Conservation (phyloP, 2,797 vertebrate genomes). For the Acomys russatus region DNA sequence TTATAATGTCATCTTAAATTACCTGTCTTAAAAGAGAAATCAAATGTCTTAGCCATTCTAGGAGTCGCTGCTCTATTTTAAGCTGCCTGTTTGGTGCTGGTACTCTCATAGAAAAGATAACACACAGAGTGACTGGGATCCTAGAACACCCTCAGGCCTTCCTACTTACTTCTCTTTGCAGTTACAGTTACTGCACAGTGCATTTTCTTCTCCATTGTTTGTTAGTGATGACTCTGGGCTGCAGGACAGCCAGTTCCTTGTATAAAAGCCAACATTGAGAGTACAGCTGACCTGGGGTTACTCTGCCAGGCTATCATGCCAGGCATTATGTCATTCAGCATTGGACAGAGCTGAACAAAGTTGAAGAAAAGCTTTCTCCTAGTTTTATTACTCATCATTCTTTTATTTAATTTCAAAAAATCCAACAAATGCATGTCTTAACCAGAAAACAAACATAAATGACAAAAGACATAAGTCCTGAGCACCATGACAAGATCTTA, state of each 20-base stretch:
- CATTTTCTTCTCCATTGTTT: constrained; percentile 24
- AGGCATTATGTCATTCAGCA: not conserved
- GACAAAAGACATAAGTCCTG: not conserved
- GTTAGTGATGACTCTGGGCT: constrained; percentile 26
- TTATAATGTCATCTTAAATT: not conserved
- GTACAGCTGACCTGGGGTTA: not conserved
- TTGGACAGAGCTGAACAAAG: not conserved
- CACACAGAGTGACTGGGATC: not conserved
- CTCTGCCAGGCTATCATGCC: not conserved
- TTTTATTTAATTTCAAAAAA: constrained; percentile 45
- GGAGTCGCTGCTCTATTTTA: not conserved
- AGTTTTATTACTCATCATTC: not conserved
- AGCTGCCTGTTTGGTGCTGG: not conserved
- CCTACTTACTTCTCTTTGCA: not conserved
- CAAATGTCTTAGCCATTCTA: constrained; percentile 6
- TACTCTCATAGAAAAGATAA: constrained; percentile 4
- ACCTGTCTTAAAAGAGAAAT: constrained; percentile 34
- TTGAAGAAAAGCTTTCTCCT: not conserved
- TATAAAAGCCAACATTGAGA: constrained; percentile 23
- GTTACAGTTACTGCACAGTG: not conserved
- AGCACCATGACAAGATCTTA: not conserved
- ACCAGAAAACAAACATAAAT: not conserved
- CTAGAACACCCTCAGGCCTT: not conserved
- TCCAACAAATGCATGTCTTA: constrained; percentile 14
- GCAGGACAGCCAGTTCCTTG: constrained; percentile 6